Percentiles rank a stretch among this genome's conserved stretches.
phyloP scores from a whole-genome alignment of 2,113 vertebrate genomes.

The Prunella himalayana region DNA sequence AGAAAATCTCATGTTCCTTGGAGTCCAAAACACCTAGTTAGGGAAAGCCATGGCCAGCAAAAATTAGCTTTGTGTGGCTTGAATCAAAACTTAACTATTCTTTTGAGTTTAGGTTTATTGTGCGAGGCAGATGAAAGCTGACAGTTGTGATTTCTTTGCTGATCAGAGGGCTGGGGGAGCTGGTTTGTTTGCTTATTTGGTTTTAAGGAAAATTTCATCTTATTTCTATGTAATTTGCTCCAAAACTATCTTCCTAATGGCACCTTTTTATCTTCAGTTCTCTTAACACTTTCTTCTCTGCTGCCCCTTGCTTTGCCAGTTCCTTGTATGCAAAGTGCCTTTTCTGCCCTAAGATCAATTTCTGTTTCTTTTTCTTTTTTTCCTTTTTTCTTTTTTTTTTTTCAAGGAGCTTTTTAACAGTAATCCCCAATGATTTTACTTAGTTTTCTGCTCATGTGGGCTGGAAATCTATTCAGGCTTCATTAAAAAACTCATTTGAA shows the following conservation, averaged over 20 bases:
- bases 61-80: conserved; percentile 21
- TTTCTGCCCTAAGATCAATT: not conserved
- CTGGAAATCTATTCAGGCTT: not conserved
- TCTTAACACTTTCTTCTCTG: not conserved
- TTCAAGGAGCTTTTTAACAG: not conserved
- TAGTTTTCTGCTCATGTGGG: not conserved
- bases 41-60: not conserved
- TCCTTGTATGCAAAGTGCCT: not conserved
- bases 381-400: not conserved
- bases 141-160: conserved; percentile 41
- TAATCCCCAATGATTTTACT: not conserved
- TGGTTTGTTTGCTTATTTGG: not conserved
- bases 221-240: not conserved
- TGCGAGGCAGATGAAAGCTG: not conserved
- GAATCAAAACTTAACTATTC: conserved; percentile 1
- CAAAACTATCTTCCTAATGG: not conserved
- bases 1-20: not conserved
- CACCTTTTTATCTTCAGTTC: not conserved
- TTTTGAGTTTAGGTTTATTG: not conserved
- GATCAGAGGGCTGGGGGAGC: not conserved
- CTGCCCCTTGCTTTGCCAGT: not conserved
- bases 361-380: not conserved
- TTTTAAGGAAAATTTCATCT: not conserved
- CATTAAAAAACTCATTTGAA: conserved; percentile 17
- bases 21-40: not conserved